Evolutionary conservation across 2,888 invertebrate genomes (phyloP).

Genomic region (Pyrrhosoma nymphula): DNA sequence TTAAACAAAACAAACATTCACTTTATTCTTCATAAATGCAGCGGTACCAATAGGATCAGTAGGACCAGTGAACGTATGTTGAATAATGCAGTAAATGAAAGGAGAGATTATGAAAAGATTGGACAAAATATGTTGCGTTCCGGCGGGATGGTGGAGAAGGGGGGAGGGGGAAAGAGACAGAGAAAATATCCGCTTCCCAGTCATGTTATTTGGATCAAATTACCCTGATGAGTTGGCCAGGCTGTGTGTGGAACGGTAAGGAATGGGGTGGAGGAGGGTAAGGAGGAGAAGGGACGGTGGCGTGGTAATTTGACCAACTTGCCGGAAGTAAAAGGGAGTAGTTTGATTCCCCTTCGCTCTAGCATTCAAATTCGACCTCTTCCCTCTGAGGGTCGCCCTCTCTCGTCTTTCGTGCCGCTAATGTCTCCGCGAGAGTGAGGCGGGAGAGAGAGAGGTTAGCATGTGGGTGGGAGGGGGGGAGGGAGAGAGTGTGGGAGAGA

Average conservation of each 20-base stretch:
- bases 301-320: conserved; percentile 39
- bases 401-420: conserved; percentile 48
- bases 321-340: conserved; percentile 48
- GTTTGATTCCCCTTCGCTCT: conserved; percentile 38
- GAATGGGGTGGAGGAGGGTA: background rate
- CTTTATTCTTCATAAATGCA: no score
- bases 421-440: conserved; percentile 11
- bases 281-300: background rate
- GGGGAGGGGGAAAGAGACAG: no score
- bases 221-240: background rate
- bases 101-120: no score
- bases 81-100: no score
- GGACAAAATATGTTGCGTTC: no score
- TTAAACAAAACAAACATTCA: no score
- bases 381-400: background rate
- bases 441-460: background rate
- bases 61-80: no score
- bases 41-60: no score
- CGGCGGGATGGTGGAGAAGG: no score
- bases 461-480: background rate
- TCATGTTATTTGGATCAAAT: conserved; percentile 16
- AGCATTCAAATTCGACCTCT: conserved; percentile 12
- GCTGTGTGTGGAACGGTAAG: background rate
- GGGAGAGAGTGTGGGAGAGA: background rate
- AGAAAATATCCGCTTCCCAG: background rate